A percentile compares a stretch with the other conserved stretches of the same genome.
phyloP scores from a whole-genome alignment of 2,888 invertebrate genomes.

The Trachelus tabidus region DNA sequence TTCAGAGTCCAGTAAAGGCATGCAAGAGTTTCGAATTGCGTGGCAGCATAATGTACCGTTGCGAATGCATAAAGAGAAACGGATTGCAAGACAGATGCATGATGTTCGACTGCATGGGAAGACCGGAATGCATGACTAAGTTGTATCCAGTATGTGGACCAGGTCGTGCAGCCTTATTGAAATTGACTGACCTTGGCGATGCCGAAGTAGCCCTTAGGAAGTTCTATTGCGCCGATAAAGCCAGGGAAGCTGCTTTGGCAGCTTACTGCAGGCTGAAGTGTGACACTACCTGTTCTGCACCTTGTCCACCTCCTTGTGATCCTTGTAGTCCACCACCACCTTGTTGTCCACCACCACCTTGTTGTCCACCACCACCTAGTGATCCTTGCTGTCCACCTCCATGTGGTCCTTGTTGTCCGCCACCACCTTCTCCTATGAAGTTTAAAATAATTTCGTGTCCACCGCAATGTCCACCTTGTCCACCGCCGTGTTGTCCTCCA shows the following conservation, averaged over 20 bases:
- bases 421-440: neutral
- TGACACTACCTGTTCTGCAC: conserved; percentile 19
- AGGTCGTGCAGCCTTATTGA: conserved; percentile 52
- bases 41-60: conserved; percentile 54
- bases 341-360: conserved; percentile 14
- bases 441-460: conserved; percentile 26
- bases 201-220: conserved; percentile 46
- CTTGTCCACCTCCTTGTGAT: conserved; percentile 17
- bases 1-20: conserved; percentile 47
- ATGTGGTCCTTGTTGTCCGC: conserved; percentile 39
- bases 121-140: conserved; percentile 62
- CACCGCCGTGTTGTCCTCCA: no score
- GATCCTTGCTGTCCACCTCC: conserved; percentile 45
- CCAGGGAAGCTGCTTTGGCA: conserved; percentile 50
- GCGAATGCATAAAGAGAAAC: conserved; percentile 63
- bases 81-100: conserved; percentile 64
- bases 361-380: conserved; percentile 36
- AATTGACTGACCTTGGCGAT: conserved; percentile 56
- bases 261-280: conserved; percentile 52
- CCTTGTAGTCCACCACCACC: neutral
- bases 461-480: conserved; percentile 24
- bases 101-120: conserved; percentile 59
- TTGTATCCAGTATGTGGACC: conserved; percentile 59
- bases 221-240: conserved; percentile 48
- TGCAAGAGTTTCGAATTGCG: conserved; percentile 60